Percentiles rank a stretch among this genome's conserved stretches.
Evolutionary conservation across 2,888 invertebrate genomes (phyloP).

Genomic region (Leucania comma): DNA sequence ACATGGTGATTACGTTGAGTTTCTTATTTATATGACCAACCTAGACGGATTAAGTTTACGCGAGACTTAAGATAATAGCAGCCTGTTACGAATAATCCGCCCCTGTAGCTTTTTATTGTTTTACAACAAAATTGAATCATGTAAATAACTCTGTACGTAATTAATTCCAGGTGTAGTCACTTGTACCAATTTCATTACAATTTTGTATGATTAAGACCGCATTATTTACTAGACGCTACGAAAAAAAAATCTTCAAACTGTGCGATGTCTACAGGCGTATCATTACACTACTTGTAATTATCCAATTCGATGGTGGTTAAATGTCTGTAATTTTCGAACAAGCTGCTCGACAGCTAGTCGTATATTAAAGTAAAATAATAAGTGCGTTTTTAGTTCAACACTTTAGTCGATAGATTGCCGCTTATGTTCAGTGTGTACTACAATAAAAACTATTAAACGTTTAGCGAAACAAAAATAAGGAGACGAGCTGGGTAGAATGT

Average conservation of each 20-base stretch:
- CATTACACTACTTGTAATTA: constrained; percentile 83
- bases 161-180: constrained; percentile 68
- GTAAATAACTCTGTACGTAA: constrained; percentile 54
- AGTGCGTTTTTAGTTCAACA: constrained; percentile 75
- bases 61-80: constrained; percentile 50
- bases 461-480: constrained; percentile 63
- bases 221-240: constrained; percentile 72
- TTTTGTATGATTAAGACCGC: constrained; percentile 71
- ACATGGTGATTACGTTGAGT: constrained; percentile 49
- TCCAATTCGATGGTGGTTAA: constrained; percentile 83
- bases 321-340: constrained; percentile 83
- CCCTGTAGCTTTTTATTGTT: constrained; percentile 38
- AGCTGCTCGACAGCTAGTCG: constrained; percentile 74
- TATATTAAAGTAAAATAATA: constrained; percentile 79
- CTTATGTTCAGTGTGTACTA: constrained; percentile 52
- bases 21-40: constrained; percentile 55
- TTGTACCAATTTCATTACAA: constrained; percentile 71
- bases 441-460: constrained; percentile 68
- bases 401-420: constrained; percentile 72
- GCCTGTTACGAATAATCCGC: constrained; percentile 38
- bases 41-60: constrained; percentile 56
- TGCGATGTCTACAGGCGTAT: constrained; percentile 75
- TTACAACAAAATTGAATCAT: constrained; percentile 66
- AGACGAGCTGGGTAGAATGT: constrained; percentile 65
- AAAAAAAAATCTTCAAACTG: constrained; percentile 78